phyloP scores from a whole-genome alignment of 2,888 invertebrate genomes.

The Trimorus sp. region DNA sequence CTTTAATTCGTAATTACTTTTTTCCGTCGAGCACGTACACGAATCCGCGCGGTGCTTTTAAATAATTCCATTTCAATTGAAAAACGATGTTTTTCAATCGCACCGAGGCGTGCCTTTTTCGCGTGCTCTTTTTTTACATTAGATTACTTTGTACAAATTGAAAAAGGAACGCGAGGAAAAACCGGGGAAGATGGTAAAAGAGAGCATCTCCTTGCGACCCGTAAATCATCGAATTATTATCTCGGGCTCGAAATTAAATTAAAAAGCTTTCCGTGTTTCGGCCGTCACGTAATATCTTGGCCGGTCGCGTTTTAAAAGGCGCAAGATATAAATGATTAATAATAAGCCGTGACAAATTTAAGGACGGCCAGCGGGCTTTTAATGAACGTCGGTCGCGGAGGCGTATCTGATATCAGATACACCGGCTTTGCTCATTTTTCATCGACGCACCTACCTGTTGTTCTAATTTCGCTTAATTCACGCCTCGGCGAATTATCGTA shows the following conservation, averaged over 20 bases:
- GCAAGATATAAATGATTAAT: constrained; percentile 62
- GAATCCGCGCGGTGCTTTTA: not conserved
- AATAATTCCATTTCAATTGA: constrained; percentile 18
- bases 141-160: constrained; percentile 19
- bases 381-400: constrained; percentile 42
- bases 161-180: constrained; percentile 7
- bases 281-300: constrained; percentile 45
- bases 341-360: constrained; percentile 62
- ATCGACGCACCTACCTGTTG: constrained; percentile 65
- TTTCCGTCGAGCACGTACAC: not conserved
- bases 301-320: constrained; percentile 36
- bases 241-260: constrained; percentile 55
- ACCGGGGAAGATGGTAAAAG: constrained; percentile 8
- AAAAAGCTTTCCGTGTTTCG: constrained; percentile 56
- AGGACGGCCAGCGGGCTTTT: constrained; percentile 52
- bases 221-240: constrained; percentile 56
- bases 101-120: not conserved
- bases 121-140: not conserved
- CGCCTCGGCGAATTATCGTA: constrained; percentile 37
- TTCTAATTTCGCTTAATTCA: constrained; percentile 47
- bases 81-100: constrained; percentile 14
- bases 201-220: constrained; percentile 11
- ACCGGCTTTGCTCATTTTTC: constrained; percentile 55
- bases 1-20: constrained; percentile 3
- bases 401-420: constrained; percentile 62